These are phyloP conservation scores for Parauchenoglanis ngamensis DNA, from an alignment of 2,797 vertebrate species.

Conservation along the genomic window DNA sequence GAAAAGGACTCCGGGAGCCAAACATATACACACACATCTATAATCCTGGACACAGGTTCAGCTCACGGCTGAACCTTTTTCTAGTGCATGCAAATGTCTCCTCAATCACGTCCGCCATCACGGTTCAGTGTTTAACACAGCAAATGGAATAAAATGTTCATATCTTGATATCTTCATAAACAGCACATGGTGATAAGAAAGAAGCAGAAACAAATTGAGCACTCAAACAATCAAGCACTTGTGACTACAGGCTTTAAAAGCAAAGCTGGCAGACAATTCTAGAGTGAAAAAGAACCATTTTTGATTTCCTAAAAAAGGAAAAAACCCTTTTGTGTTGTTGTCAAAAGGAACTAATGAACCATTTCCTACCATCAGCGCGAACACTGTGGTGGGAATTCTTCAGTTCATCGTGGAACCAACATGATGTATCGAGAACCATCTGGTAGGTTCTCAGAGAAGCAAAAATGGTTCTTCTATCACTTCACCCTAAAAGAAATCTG, in stretches of 20 bases:
- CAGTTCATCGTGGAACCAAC: not conserved
- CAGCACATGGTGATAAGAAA: conserved; percentile 47
- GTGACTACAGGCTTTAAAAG: conserved; percentile 1
- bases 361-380: not conserved
- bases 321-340: not conserved
- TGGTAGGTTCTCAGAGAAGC: not conserved
- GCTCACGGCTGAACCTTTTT: conserved; percentile 8
- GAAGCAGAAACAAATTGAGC: not conserved
- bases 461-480: not conserved
- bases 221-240: not conserved
- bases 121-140: conserved; percentile 38
- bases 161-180: conserved; percentile 65
- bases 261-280: not conserved
- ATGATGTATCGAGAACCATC: not conserved
- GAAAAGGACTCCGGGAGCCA: not conserved
- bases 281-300: not conserved
- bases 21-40: conserved; percentile 20
- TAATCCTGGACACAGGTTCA: not conserved
- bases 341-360: not conserved
- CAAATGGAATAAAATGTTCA: conserved; percentile 47
- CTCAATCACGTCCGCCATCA: not conserved
- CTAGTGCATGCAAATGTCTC: conserved; percentile 49
- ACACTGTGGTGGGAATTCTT: not conserved
- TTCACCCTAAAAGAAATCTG: not conserved
- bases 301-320: not conserved